Evolutionary conservation across 2,797 vertebrate genomes (phyloP).

Genomic region (Rhinophrynus dorsalis): DNA sequence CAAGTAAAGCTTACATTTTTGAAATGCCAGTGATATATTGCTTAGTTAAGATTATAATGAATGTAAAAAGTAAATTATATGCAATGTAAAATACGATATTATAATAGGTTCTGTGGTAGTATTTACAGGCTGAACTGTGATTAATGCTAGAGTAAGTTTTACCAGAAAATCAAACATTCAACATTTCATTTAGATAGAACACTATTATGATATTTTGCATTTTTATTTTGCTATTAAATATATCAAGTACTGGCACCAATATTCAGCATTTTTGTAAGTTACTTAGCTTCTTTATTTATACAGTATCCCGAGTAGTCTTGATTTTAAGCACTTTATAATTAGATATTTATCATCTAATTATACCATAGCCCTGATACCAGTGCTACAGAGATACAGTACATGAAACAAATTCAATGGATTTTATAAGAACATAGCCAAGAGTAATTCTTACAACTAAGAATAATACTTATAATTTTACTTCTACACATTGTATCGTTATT

Average conservation of each 20-base stretch:
- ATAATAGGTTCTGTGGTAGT: neutral
- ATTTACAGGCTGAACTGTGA: neutral
- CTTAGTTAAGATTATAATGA: neutral
- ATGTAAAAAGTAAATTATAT: neutral
- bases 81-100: neutral
- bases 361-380: no score
- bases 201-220: neutral
- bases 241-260: neutral
- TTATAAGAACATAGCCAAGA: no score
- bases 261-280: neutral
- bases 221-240: neutral
- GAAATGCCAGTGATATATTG: neutral
- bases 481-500: no score
- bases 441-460: no score
- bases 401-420: no score
- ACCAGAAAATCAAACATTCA: neutral
- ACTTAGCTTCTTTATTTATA: no score
- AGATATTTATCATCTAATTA: no score
- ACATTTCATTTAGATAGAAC: neutral
- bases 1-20: constrained; percentile 17
- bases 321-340: no score
- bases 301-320: no score
- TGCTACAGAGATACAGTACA: no score
- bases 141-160: neutral
- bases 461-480: no score